Base-by-base conservation (phyloP, 92 coral and sea anemone genomes). In the Epizoanthus stellaris region DNA sequence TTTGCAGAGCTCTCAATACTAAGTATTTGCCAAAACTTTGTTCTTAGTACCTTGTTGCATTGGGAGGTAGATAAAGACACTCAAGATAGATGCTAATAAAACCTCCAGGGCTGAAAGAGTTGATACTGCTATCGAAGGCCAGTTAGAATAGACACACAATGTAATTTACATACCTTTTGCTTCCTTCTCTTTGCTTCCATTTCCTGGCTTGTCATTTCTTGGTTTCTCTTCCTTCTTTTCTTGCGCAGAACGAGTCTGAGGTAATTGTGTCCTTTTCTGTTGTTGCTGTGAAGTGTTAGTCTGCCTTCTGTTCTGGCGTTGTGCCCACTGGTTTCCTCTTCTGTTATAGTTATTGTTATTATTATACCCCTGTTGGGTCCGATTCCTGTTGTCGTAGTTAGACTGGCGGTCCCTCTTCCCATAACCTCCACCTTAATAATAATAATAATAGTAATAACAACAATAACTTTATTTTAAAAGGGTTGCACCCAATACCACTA, bases 371-470 rank as follows among this genome's bases (percentile, higher is more conserved):
- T 52, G 75, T 38, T 59, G 86, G 77, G 88, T 91, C 45, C 90
- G 62, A 21, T 82, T 88, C 52, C 93, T 85, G 54, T 85, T 90
- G 19, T 90, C 86, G 57, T 45, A 45, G 39, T 38, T 38, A 15
- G 61, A 85, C 47, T 63, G 83, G 9, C 83, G 83, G 53, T 79
- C 83, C 39, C 83, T 57, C 53, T 79, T 79, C 16, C 83, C 83
- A 23, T 62, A 79, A 45, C 65, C 65, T 9, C 83, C 83, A 63
- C 83, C 36, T 30, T 30, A 30, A 30, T 30, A 30, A 30, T 30
- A 30, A 30, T 30, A 30, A 30, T 30, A 30, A 30, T 30, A 30
- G 36, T 30, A 30, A 30, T 30, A 30, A 30, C 1, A 30, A 30
- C 1, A 30, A 30, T 30, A 30, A 30, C 36, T 30, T 30, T 30